Evolutionary conservation across 2,113 vertebrate species (phyloP), one percentile per base, ranked within the genome.

Genomic region (Platysternon megacephalum): DNA sequence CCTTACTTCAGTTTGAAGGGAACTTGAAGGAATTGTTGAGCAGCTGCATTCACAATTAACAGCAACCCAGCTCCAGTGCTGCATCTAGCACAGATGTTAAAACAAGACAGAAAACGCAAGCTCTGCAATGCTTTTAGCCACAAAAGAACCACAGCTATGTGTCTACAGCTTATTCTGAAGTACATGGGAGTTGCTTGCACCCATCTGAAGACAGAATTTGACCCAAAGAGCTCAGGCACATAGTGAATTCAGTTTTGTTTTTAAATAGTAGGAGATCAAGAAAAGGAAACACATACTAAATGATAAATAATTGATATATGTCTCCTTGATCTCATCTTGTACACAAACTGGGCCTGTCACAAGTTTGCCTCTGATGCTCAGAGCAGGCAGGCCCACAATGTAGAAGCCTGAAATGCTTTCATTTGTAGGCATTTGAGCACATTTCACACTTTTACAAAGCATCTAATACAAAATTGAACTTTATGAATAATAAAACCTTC

Each of bases 171-270:
- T 51, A 17, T 22, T 8, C 51, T 39, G 42, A 68, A 68, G 35
- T 46, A 14, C 17, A 6, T 5, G 21, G 61, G 42, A 13, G 11
- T 49, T 88, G 21, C 35, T 44, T 55, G 48, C 65, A n/a, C 28
- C 1, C 0, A 42, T 2, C 9, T 42, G 11, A 48, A 91, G 65
- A 42, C 6, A 51, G n/a, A 32, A 72, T 61, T 82, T 53, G 68
- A 86, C 55, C 68, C 6, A 2, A 49, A 53, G 2, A 32, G 29
- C 0, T 0, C 26, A 84, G 49, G 24, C 16, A 16, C n/a, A 28
- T 89, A 51, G 53, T 80, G 19, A 58, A 17, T 52, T 17, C 6
- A 28, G 28, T n/a, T 85, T 51, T 68, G 49, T 79, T 82, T 82
- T 86, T 86, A 48, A 61, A 39, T 48, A 74, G n/a, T 26, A 80